Evolutionary conservation across 1,140 invertebrate genomes (phyloP).

Genomic region (Bathynomus jamesi): DNA sequence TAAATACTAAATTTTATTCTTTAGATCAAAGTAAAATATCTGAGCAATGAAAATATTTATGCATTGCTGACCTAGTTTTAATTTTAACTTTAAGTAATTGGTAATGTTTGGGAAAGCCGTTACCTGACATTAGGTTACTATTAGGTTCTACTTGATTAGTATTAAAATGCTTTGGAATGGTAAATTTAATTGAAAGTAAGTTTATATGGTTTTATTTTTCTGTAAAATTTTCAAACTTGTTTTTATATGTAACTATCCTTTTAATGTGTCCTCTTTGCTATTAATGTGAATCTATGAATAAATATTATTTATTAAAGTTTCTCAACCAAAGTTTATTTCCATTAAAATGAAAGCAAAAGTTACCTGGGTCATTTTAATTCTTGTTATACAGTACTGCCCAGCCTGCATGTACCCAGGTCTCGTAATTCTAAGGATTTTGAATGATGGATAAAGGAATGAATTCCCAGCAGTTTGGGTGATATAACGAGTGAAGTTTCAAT

Average conservation of each 20-base stretch:
- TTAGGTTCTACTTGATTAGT: background rate
- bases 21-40: background rate
- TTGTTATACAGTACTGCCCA: too few relatives aligned
- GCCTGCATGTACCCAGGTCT: too few relatives aligned
- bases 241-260: background rate
- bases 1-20: too few relatives aligned
- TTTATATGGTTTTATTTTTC: background rate
- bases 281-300: background rate
- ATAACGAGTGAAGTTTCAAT: too few relatives aligned
- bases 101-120: background rate
- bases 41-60: background rate
- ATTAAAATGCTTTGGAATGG: background rate
- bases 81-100: background rate
- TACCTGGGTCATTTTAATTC: too few relatives aligned
- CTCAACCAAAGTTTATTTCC: too few relatives aligned
- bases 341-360: too few relatives aligned
- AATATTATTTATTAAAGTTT: background rate
- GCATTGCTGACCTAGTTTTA: background rate
- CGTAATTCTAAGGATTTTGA: too few relatives aligned
- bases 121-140: constrained; percentile 1
- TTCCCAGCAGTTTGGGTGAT: too few relatives aligned
- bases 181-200: background rate
- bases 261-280: background rate
- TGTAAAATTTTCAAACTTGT: background rate
- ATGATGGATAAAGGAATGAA: too few relatives aligned